Base-by-base conservation (phyloP, 2,797 vertebrate genomes). In the Meriones psammophilus region DNA sequence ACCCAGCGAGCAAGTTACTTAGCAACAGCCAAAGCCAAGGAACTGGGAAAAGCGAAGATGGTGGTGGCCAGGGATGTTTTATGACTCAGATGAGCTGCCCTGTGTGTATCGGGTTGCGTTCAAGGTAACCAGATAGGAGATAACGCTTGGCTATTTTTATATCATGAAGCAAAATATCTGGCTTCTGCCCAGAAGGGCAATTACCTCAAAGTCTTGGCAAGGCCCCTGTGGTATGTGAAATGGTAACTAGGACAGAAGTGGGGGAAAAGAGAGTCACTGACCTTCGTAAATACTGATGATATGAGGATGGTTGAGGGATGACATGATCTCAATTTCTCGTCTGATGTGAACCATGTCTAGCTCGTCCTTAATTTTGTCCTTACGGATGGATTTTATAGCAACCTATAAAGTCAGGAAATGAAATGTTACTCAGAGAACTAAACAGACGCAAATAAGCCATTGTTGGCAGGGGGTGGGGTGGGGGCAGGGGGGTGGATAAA, bases 281-380 rank as follows among this genome's bases (percentile, higher is more conserved):
- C 99, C 99, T 99, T 99, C 99, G 95, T 99, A 99, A 98, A 99
- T 99, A 97, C 99, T 99, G 98, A 99, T 99, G 98, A 99, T 99
- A 98, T 99, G 99, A 97, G 99, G 99, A 98, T 99, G 99, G 98
- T 93, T 99, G 98, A 99, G 99, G 96, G 99, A 99, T 97, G 99
- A 99, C 99, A 99, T 99, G 98, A 99, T 99, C 98, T 99, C 99
- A 96, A 99, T 99, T 99, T 99, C 99, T 96, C 99, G 98, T 97
- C 98, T 98, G 98, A 99, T 99, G 98, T 99, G 99, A 98, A 99
- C 98, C 99, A 99, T 99, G 98, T 99, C 98, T 98, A 99, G 99
- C 92, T 99, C 99, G 96, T 99, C 99, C 98, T 99, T 99, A 98
- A 99, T 99, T 99, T 99, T 99, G 98, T 99, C 99, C 98, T 99